These are phyloP conservation scores for Hippocampus abdominalis DNA, from an alignment of 2,113 vertebrate genomes.

Conservation along the genomic window DNA sequence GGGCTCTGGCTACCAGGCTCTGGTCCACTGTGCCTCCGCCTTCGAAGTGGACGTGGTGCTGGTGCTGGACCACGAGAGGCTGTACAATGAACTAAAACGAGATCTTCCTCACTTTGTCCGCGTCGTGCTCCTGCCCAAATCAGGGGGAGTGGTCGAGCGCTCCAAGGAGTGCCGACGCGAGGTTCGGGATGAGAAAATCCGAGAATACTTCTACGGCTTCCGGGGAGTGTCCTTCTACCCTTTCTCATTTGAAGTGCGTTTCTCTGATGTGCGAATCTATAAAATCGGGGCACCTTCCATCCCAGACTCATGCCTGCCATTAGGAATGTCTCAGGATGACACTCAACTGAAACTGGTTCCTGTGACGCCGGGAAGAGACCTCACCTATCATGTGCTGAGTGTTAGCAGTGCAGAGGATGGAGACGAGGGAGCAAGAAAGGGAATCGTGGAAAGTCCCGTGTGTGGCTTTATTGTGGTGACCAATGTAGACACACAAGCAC, in stretches of 20 bases:
- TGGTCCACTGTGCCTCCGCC: constrained; percentile 92
- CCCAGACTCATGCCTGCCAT: constrained; percentile 92
- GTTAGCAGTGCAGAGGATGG: constrained; percentile 86
- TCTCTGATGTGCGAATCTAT: constrained; percentile 95
- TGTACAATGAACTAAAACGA: constrained; percentile 94
- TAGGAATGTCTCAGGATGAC: constrained; percentile 98
- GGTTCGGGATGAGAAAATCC: constrained; percentile 87
- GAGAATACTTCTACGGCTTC: constrained; percentile 96
- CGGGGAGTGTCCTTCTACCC: constrained; percentile 88
- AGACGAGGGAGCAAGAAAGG: constrained; percentile 70
- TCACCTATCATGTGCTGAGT: constrained; percentile 94
- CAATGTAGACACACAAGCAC: constrained; percentile 86
- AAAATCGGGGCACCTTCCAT: constrained; percentile 96
- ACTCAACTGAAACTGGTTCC: constrained; percentile 97
- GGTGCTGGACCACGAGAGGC: constrained; percentile 94
- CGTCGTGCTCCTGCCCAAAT: constrained; percentile 91
- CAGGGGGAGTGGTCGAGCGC: constrained; percentile 89
- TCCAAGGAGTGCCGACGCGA: constrained; percentile 94
- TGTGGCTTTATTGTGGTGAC: constrained; percentile 97
- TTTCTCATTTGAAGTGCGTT: constrained; percentile 93
- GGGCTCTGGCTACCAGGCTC: constrained; percentile 93
- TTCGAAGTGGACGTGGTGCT: constrained; percentile 97
- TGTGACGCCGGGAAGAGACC: constrained; percentile 89
- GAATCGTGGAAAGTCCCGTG: constrained; percentile 84
- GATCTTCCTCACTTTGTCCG: constrained; percentile 95